phyloP scores from a whole-genome alignment of 1,140 invertebrate genomes.

The Drosophila carrolli region DNA sequence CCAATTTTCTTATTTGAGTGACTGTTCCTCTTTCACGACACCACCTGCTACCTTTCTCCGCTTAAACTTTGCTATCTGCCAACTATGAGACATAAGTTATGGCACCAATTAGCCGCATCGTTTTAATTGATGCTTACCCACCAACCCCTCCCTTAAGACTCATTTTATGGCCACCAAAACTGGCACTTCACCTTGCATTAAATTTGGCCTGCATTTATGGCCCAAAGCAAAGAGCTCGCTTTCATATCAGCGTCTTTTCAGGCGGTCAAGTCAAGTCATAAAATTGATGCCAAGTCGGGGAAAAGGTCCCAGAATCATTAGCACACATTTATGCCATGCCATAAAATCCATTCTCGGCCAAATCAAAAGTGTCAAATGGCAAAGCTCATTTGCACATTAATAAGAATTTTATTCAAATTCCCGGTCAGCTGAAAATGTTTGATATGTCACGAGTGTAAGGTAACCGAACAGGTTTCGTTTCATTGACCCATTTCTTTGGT shows the following conservation, averaged over 20 bases:
- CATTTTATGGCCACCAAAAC: constrained; percentile 29
- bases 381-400: constrained; percentile 75
- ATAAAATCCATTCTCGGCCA: constrained; percentile 56
- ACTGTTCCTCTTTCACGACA: constrained; percentile 5
- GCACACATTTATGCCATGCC: constrained; percentile 47
- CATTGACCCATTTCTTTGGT: constrained; percentile 64
- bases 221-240: constrained; percentile 10
- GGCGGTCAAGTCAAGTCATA: constrained; percentile 36
- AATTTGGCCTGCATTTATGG: constrained; percentile 29
- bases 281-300: constrained; percentile 47
- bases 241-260: constrained; percentile 33
- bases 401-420: constrained; percentile 75
- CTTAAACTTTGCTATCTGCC: constrained; percentile 3
- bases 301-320: constrained; percentile 41
- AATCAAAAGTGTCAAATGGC: constrained; percentile 73
- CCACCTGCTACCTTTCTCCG: constrained; percentile 33
- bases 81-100: constrained; percentile 16
- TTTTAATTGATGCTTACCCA: constrained; percentile 28
- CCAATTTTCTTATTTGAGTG: constrained; percentile 76
- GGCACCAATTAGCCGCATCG: constrained; percentile 33
- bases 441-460: not conserved
- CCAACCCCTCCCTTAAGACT: not conserved
- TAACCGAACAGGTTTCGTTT: constrained; percentile 41
- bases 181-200: constrained; percentile 33
- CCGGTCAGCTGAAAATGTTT: constrained; percentile 7